Evolutionary conservation across 2,797 vertebrate species (phyloP), one percentile per base, ranked within the genome.

Genomic region (Etheostoma perlongum): DNA sequence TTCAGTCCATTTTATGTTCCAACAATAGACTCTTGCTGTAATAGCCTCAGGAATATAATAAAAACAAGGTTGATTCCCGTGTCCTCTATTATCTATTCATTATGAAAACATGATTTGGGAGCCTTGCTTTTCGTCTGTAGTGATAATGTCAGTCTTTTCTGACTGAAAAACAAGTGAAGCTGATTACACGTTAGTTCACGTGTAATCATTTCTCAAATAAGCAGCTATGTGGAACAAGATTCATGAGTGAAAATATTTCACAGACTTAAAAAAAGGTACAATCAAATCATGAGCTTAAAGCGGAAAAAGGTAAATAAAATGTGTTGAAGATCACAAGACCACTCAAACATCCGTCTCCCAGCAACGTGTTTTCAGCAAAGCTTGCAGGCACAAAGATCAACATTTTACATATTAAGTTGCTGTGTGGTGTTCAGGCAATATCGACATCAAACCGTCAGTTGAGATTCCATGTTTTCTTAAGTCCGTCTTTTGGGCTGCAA

Each of bases 71-170:
- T 75, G 47, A 85, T 78, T 87, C 75, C 54, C 46, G 27, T 83
- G 83, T 86, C 80, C 74, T 82, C 58, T 83, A 80, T 89, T 83
- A 91, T 91, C 60, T 85, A 14, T 77, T 81, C 76, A 84, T 86
- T 79, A 90, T 69, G 54, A 65, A 85, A 79, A 78, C 65, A 73
- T 62, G 64, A 79, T 82, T 88, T 74, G 58, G 25, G 23, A 82
- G 66, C 16, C 42, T n/a, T 74, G 62, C 64, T 65, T 55, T 71
- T 79, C 11, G 4, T 81, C 42, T 54, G 60, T 44, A 47, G 54
- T 58, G 74, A 71, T 76, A 64, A 74, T 62, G 30, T 33, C 16
- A 49, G 47, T 68, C 19, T 78, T 76, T 55, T 46, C n/a, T 66
- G 70, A 87, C 21, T 74, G 18, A 75, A 62, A 73, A 68, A 60